Evolutionary conservation across 2,797 vertebrate genomes (phyloP).

Genomic region (Myripristis jacobus): DNA sequence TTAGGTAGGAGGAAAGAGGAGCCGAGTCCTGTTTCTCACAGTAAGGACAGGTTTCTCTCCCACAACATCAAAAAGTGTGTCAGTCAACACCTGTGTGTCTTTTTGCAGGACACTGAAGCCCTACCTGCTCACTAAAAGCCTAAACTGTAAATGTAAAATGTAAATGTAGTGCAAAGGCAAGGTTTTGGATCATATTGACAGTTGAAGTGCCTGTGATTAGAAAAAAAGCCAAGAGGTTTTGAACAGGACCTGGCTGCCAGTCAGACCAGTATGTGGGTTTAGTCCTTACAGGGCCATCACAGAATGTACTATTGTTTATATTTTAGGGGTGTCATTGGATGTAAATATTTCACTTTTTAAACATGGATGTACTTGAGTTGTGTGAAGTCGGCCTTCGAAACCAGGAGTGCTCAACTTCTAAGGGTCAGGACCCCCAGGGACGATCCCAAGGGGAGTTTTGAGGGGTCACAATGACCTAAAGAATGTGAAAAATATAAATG

Average conservation of each 20-base stretch:
- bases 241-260: constrained; percentile 16
- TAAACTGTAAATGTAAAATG: constrained; percentile 12
- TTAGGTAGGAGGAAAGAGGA: neutral
- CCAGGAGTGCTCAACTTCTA: constrained; percentile 35
- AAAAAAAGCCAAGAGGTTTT: neutral
- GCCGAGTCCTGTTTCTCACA: neutral
- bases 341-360: constrained; percentile 55
- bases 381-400: constrained; percentile 38
- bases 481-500: constrained; percentile 54
- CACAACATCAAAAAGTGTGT: neutral
- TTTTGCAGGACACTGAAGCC: constrained; percentile 5
- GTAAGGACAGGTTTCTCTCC: neutral
- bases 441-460: neutral
- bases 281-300: constrained; percentile 17
- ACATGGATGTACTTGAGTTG: constrained; percentile 16
- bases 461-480: constrained; percentile 15
- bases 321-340: constrained; percentile 51
- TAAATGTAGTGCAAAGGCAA: neutral
- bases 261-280: constrained; percentile 24
- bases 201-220: constrained; percentile 35
- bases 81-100: neutral
- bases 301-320: constrained; percentile 63
- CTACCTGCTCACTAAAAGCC: constrained; percentile 7
- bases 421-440: neutral
- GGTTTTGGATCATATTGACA: neutral